phyloP scores from a whole-genome alignment of 37 sponge, comb jelly and placozoan species.

The Dysidea cf. avara region DNA sequence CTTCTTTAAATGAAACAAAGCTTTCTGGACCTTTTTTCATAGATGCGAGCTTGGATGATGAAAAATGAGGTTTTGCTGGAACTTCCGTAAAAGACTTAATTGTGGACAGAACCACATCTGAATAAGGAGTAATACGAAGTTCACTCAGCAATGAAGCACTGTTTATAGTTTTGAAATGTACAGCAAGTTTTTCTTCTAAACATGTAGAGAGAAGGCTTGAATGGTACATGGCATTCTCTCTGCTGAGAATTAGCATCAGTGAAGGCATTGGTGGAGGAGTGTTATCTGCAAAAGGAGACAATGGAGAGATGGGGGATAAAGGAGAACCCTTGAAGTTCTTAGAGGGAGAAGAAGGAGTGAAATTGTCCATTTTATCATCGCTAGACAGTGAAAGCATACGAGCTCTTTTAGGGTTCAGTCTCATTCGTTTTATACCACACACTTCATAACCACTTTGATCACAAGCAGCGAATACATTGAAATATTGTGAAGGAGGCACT shows the following conservation, averaged over 20 bases:
- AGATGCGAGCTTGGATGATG: too few relatives aligned
- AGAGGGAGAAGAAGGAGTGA: conserved; percentile 50
- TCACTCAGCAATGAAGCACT: too few relatives aligned
- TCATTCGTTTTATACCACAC: conserved; percentile 48
- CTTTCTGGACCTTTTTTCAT: too few relatives aligned
- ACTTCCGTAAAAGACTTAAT: too few relatives aligned
- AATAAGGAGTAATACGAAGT: too few relatives aligned
- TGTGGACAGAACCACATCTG: too few relatives aligned
- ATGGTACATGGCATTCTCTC: conserved; percentile 54
- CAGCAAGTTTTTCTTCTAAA: too few relatives aligned
- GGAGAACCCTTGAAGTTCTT: conserved; percentile 34
- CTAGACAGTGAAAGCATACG: too few relatives aligned
- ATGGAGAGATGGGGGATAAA: background rate
- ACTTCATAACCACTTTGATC: conserved; percentile 46
- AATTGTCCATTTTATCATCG: conserved; percentile 41
- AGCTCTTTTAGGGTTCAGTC: conserved; percentile 68
- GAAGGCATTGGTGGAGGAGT: conserved; percentile 59
- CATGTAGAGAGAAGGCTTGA: conserved; percentile 6
- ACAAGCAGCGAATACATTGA: conserved; percentile 34
- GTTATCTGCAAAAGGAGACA: background rate
- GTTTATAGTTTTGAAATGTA: too few relatives aligned
- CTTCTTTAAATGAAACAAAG: background rate
- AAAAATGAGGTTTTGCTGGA: too few relatives aligned
- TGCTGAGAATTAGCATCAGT: conserved; percentile 35
- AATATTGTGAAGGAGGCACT: conserved; percentile 42